Percentiles rank a stretch among this genome's conserved stretches.
phyloP scores from a whole-genome alignment of 2,113 vertebrate species.

The Nycticorax nycticorax region DNA sequence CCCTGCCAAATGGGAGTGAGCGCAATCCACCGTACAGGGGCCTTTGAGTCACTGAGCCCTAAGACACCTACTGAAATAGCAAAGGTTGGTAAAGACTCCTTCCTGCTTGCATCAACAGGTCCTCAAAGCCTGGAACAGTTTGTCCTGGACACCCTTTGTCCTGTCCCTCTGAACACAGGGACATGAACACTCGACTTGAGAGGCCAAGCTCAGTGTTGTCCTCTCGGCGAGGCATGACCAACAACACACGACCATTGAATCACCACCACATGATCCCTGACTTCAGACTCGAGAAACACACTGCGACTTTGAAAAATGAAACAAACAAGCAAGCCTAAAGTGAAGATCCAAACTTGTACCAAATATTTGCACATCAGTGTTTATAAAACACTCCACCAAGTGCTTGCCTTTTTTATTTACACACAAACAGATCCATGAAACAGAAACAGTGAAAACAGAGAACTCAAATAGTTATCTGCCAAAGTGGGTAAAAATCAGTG shows the following conservation, averaged over 20 bases:
- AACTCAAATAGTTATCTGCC: background rate
- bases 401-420: background rate
- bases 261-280: background rate
- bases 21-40: accelerated
- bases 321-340: background rate
- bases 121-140: constrained; percentile 4
- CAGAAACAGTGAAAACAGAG: background rate
- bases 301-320: background rate
- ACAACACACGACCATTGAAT: background rate
- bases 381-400: background rate
- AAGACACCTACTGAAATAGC: background rate
- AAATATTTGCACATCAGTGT: background rate
- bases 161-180: background rate
- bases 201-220: background rate
- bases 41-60: background rate
- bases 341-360: background rate
- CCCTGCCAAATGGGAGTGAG: background rate
- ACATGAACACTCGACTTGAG: background rate
- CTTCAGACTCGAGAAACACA: background rate
- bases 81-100: background rate
- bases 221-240: background rate
- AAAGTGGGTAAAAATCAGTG: background rate
- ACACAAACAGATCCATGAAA: background rate
- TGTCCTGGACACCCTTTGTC: background rate
- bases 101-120: background rate